Evolutionary conservation across 2,113 vertebrate genomes (phyloP), one percentile per base, ranked within the genome.

Genomic region (Protomyctophum bolini): DNA sequence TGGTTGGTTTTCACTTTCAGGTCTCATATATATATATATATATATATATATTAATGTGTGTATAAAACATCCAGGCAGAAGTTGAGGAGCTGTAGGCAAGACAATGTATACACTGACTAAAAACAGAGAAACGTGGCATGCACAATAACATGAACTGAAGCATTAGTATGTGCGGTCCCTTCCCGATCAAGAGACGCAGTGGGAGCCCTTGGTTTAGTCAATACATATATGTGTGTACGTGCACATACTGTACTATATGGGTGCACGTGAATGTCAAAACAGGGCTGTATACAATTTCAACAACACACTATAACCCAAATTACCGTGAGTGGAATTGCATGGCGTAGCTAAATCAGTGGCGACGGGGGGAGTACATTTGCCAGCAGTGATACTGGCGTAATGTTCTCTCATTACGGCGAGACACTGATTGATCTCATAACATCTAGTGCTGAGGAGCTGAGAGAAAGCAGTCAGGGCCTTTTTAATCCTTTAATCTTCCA

Each of bases 401-500:
- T 46, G 58, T 41, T 10, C 41, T n/a, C 7, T n/a, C 57, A 54
- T 70, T 55, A 45, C 33, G 45, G 8, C 33, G 8, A 56, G 62
- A 60, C 12, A 70, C 58, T 60, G 58, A 70, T 52, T 7, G 9
- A 57, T 10, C n/a, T 10, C 0, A 33, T 47, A 3, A 8, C 10
- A 6, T 41, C 6, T n/a, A n/a, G 8, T 48, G 33, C 57, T 21
- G 63, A 21, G 21, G 8, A n/a, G 28, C 47, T 33, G 3, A 78
- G 8, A 73, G 41, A 14, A 12, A 64, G 41, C 11, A 41, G 45
- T 45, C 7, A 29, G 9, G 56, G 4, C 48, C 33, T 6, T 41
- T 64, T 62, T 63, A 62, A 73, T 68, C 57, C 28, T 59, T 50
- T 56, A 65, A 76, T 79, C 79, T 70, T 58, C 51, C 4, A 5